phyloP scores from a whole-genome alignment of 2,113 vertebrate genomes.

The Megaleporinus macrocephalus region DNA sequence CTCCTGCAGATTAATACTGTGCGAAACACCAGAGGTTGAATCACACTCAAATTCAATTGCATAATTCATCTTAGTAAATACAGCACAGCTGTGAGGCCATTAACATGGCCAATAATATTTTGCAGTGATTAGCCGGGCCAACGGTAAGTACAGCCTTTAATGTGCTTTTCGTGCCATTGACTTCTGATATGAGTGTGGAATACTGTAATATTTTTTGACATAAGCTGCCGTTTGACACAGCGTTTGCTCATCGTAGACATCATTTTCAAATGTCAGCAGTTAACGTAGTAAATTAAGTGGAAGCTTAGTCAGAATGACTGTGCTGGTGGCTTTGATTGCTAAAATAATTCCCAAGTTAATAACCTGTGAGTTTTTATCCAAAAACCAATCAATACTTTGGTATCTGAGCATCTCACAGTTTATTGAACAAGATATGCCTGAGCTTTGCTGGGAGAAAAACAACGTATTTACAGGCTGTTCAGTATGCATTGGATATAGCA shows the following conservation, averaged over 20 bases:
- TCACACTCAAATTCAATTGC: slow-evolving; percentile 18
- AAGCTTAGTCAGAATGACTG: slow-evolving; percentile 11
- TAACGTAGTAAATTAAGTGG: slow-evolving; percentile 4
- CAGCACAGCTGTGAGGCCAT: slow-evolving; percentile 27
- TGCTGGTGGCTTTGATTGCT: not conserved
- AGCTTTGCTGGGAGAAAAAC: not conserved
- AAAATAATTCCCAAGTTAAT: slow-evolving; percentile 28
- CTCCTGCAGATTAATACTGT: slow-evolving; percentile 20
- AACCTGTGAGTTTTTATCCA: not conserved
- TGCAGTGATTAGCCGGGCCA: slow-evolving; percentile 39
- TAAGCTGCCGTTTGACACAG: slow-evolving; percentile 21
- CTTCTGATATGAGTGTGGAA: slow-evolving; percentile 29
- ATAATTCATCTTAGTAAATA: slow-evolving; percentile 48
- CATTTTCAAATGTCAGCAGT: slow-evolving; percentile 32
- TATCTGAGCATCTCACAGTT: not conserved
- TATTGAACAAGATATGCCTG: not conserved
- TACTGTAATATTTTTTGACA: slow-evolving; percentile 22
- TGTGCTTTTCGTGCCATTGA: slow-evolving; percentile 34
- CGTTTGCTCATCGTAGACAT: slow-evolving; percentile 10
- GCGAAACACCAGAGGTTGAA: slow-evolving; percentile 22
- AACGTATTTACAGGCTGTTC: slow-evolving; percentile 10
- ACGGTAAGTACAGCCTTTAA: slow-evolving; percentile 33
- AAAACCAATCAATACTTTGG: slow-evolving; percentile 13
- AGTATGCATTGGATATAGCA: not conserved
- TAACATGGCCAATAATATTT: slow-evolving; percentile 32